Evolutionary conservation across 2,113 vertebrate species (phyloP).

Genomic region (Pipa parva): DNA sequence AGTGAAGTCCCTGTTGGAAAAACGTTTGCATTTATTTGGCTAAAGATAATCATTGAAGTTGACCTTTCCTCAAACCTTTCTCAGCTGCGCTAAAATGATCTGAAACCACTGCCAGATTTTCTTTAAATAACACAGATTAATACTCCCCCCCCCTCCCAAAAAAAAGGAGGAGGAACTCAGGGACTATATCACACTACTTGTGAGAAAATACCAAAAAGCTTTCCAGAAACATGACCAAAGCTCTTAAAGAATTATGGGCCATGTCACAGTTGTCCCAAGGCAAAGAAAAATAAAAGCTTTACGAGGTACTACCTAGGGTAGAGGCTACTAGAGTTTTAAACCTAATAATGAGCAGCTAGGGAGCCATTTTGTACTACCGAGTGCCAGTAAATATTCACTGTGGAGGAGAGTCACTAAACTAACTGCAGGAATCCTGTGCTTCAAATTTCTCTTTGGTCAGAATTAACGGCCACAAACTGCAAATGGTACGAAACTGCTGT

Average conservation of each 20-base stretch:
- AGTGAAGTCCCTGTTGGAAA: constrained; percentile 64
- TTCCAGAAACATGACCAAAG: constrained; percentile 51
- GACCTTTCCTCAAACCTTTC: constrained; percentile 68
- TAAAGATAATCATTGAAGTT: constrained; percentile 66
- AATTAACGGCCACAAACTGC: no score
- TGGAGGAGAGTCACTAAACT: no score
- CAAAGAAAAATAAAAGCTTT: no score
- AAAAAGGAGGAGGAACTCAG: constrained; percentile 53
- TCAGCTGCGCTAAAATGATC: constrained; percentile 66
- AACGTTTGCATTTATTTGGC: constrained; percentile 66
- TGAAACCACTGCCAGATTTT: constrained; percentile 67
- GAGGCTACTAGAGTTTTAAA: no score
- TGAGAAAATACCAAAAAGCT: constrained; percentile 59
- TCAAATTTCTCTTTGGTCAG: no score
- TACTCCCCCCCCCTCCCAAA: constrained; percentile 44
- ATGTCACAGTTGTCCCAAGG: no score
- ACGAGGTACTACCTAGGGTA: no score
- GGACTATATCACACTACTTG: constrained; percentile 59
- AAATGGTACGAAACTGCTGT: no score
- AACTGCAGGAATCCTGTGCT: no score
- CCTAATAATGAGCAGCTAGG: no score
- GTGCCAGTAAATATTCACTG: no score
- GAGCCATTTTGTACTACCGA: no score
- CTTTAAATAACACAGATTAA: constrained; percentile 69
- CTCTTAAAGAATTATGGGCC: constrained; percentile 60